Evolutionary conservation across 2,113 vertebrate genomes (phyloP), one percentile per base, ranked within the genome.

Genomic region (Junco hyemalis): DNA sequence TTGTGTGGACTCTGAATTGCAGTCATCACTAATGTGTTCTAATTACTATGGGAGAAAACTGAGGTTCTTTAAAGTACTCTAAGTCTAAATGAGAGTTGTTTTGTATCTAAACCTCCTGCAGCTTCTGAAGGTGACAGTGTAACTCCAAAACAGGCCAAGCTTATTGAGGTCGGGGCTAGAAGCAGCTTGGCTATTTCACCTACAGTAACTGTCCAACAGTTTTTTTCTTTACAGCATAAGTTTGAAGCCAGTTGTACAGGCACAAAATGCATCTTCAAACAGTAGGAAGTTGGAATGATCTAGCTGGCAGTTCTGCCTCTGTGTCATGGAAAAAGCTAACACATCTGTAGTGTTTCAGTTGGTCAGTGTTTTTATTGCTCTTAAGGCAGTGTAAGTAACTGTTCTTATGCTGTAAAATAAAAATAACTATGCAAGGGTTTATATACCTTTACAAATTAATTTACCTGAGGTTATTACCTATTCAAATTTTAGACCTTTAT

Each of bases 101-200:
- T 97, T 96, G 60, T 98, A 68, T 95, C 78, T 83, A 98, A 99
- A 95, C 95, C 91, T 77, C 93, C 77, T 70, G 86, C 97, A 81
- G 42, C 92, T 91, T 95, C 92, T 81, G 97, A 98, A 64, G 96
- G 95, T 35, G 88, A 84, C 53, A 97, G 90, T 88, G 94, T 71
- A 71, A 84, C 78, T 64, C 81, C 86, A 64, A 98, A 99, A 97
- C 98, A 97, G 94, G 66, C 95, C 20, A 98, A 98, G 89, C 47
- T 91, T 23, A 81, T 15, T 71, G 98, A 98, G 59, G 50, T 59
- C 15, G 57, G 96, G 97, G 90, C 81, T 90, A 89, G 86, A 92
- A 89, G 53, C 68, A 82, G 42, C 85, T 93, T 74, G 47, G 3
- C 35, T 61, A 20, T 95, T 35, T 82, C 66, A 33, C 36, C 87